Base-by-base conservation (phyloP, 2,113 vertebrate species). In the Apaloderma vittatum region DNA sequence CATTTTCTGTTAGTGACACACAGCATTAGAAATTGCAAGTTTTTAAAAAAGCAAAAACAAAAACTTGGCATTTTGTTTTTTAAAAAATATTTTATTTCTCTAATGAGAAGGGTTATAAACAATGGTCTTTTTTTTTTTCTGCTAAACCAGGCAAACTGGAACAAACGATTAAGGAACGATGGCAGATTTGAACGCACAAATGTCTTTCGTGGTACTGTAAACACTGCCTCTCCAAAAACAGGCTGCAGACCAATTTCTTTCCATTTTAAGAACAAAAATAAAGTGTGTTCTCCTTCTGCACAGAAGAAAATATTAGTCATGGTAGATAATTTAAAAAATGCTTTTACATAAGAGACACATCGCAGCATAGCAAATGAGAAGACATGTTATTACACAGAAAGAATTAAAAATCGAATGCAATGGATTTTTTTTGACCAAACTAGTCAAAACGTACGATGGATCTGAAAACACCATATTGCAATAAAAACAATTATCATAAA, bases 1-100 rank as follows among this genome's bases (percentile, higher is more conserved):
- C 54, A 61, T 96, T 96, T 97, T 95, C 93, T 97, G 75, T 96
- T 85, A 55, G 24, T 90, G 82, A 96, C 83, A 97, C 24, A 81
- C 55, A 95, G 72, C 73, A 86, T 54, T 45, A 66, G 59, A 29
- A 91, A 67, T 21, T 46, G 36, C 0, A 2, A 93, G 27, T 49
- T 45, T 45, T 36, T 63, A 57, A 10, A 65, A 66, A 40, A 68
- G 52, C 67, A 52, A n/a, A 49, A 37, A 40, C 13, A 26, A 40
- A 40, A 40, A 40, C 40, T 40, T 40, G 36, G 40, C 8, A 71
- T 74, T 84, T 61, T 90, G 59, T 49, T 85, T 78, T 86, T 81
- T 89, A 76, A 91, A 95, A 91, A 95, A 77, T 32, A 61, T 73
- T 80, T 79, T 55, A 59, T 73, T 93, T 78, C 88, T 88, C 76